phyloP scores from a whole-genome alignment of 2,888 invertebrate species.

The Heliconius aoede region DNA sequence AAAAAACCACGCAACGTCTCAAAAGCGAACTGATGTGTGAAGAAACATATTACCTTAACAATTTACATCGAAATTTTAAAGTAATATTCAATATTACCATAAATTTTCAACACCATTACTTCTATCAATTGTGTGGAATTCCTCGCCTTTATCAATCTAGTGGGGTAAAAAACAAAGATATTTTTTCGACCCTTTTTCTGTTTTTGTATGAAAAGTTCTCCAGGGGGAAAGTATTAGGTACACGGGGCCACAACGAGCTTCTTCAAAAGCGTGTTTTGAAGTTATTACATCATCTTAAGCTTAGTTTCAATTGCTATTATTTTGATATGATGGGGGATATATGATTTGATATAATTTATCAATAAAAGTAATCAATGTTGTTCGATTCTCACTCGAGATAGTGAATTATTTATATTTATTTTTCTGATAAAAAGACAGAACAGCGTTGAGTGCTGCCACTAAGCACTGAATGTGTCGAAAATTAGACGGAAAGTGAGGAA shows the following conservation, averaged over 20 bases:
- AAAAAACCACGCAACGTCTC: not conserved
- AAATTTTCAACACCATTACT: slow-evolving; percentile 40
- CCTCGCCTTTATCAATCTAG: slow-evolving; percentile 42
- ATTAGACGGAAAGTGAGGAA: not conserved
- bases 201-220: slow-evolving; percentile 35
- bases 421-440: too few relatives aligned
- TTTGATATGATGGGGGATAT: not conserved
- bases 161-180: slow-evolving; percentile 42
- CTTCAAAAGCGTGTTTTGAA: slow-evolving; percentile 57
- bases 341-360: too few relatives aligned
- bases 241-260: slow-evolving; percentile 50
- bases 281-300: slow-evolving; percentile 55
- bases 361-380: not conserved
- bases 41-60: not conserved
- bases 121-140: slow-evolving; percentile 38
- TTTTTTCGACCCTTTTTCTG: slow-evolving; percentile 43
- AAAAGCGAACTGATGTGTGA: not conserved
- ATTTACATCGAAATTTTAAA: slow-evolving; percentile 7
- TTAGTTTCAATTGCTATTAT: slow-evolving; percentile 50
- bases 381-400: too few relatives aligned
- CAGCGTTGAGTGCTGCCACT: too few relatives aligned
- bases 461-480: not conserved
- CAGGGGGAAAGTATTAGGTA: slow-evolving; percentile 38
- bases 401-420: too few relatives aligned
- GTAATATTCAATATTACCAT: slow-evolving; percentile 22